These are phyloP conservation scores for Drosophila yooni DNA, from an alignment of 2,888 invertebrate species.

Conservation along the genomic window DNA sequence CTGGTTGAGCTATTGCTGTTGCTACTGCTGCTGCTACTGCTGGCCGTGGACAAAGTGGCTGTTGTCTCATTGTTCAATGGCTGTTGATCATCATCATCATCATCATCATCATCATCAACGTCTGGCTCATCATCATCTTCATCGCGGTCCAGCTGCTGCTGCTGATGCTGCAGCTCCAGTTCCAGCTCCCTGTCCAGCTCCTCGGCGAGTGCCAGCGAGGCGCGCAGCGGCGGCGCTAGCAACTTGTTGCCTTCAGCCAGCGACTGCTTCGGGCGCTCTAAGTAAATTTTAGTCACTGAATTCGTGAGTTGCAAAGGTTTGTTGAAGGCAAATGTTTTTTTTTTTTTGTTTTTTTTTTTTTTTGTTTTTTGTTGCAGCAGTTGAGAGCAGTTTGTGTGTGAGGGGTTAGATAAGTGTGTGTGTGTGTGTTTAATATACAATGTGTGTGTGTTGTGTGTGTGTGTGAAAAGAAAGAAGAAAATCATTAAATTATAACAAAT, in stretches of 20 bases:
- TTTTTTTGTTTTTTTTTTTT: conserved; percentile 1
- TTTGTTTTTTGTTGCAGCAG: conserved; percentile 33
- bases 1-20: conserved; percentile 21
- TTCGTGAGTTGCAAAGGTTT: conserved; percentile 49
- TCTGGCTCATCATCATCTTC: conserved; percentile 55
- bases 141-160: conserved; percentile 3
- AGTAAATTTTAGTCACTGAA: conserved; percentile 76
- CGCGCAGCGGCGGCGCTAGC: conserved; percentile 56
- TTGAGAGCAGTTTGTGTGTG: conserved; percentile 47
- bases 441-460: conserved; percentile 30
- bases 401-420: conserved; percentile 29
- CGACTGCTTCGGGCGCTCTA: conserved; percentile 63
- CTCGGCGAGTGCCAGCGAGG: conserved; percentile 70
- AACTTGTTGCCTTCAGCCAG: conserved; percentile 25
- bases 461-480: conserved; percentile 69
- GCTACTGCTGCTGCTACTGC: conserved; percentile 49
- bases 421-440: conserved; percentile 38
- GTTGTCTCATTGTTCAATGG: conserved; percentile 80
- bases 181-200: conserved; percentile 68
- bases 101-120: conserved; percentile 55
- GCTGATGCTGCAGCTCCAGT: conserved; percentile 53
- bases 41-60: conserved; percentile 57
- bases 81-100: conserved; percentile 77
- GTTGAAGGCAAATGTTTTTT: conserved; percentile 20
- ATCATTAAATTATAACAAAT: conserved; percentile 60